Base-by-base conservation (phyloP, 2,888 invertebrate species). In the Ephialtes manifestator region DNA sequence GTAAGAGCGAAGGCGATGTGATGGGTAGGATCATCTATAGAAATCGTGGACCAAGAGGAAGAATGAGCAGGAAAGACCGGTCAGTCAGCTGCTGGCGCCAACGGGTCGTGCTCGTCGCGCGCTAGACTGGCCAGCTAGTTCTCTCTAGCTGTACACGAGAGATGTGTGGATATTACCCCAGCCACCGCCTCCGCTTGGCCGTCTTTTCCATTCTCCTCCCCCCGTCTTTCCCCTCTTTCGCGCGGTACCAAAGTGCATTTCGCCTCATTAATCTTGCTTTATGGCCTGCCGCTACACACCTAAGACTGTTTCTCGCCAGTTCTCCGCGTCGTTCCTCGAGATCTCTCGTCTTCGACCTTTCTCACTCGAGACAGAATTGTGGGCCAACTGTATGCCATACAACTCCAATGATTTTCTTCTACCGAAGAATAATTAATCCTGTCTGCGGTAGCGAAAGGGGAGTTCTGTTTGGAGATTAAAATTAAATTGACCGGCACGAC, bases 231-330 rank as follows among this genome's bases (percentile, higher is more conserved):
- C 67, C 67, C 35, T 77, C 72, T 65, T 67, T 82, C 79, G 74
- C 74, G 53, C 77, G 46, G 58, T 63, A 70, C 87, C 87, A 81
- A 87, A 89, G 88, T 86, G 88, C 88, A 90, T 88, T 89, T 91
- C 88, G 89, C 89, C 91, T 92, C 91, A 91, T 92, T 91, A 91
- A 92, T 91, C 91, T 89, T 90, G 89, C 90, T 90, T 90, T 88
- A 89, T 89, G 88, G 87, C 86, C 24, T 81, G 87, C 88, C 88
- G 88, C 88, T 88, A 87, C 89, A 90, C 89, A 90, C 89, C 89
- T 87, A 87, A 90, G 88, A 87, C 87, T 86, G 80, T 82, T 83
- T 81, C 79, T 82, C 74, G 48, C 67, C 35, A 58, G 43, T 48
- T 70, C 31, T 81, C 70, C 39, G 51, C 63, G 60, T 81, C 53